Evolutionary conservation across 2,113 vertebrate genomes (phyloP).

Genomic region (Antechinus stuartii): DNA sequence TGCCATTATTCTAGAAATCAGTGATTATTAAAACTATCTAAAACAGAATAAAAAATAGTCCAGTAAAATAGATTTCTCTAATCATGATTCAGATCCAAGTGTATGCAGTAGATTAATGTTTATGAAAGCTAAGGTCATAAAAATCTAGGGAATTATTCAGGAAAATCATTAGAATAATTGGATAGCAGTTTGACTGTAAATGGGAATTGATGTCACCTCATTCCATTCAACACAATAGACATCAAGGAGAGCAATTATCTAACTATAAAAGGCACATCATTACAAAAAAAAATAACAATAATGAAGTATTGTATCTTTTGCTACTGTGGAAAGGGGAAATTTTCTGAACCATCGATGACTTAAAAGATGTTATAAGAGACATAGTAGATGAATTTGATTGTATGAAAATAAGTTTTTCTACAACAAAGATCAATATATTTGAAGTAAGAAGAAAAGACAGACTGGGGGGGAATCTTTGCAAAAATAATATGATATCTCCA

Average conservation of each 20-base stretch:
- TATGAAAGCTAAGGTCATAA: background rate
- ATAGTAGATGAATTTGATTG: background rate
- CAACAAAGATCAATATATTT: background rate
- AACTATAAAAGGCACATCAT: background rate
- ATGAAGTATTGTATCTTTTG: background rate
- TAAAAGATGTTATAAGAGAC: background rate
- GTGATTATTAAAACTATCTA: background rate
- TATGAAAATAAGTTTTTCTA: background rate
- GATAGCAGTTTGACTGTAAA: background rate
- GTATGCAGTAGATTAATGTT: background rate
- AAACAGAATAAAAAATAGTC: background rate
- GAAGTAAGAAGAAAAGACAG: background rate
- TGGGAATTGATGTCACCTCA: background rate
- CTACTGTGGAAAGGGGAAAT: background rate
- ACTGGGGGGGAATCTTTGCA: background rate
- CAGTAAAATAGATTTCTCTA: background rate
- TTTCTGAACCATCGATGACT: background rate
- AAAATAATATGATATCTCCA: background rate
- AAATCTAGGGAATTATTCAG: background rate
- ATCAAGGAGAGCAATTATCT: background rate
- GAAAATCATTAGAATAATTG: conserved; percentile 5
- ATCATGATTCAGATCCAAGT: background rate
- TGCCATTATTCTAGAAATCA: background rate
- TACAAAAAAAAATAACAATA: background rate
- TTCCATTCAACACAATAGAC: background rate